Evolutionary conservation across 2,888 invertebrate species (phyloP), one percentile per base, ranked within the genome.

Genomic region (Siphlonurus alternatus): DNA sequence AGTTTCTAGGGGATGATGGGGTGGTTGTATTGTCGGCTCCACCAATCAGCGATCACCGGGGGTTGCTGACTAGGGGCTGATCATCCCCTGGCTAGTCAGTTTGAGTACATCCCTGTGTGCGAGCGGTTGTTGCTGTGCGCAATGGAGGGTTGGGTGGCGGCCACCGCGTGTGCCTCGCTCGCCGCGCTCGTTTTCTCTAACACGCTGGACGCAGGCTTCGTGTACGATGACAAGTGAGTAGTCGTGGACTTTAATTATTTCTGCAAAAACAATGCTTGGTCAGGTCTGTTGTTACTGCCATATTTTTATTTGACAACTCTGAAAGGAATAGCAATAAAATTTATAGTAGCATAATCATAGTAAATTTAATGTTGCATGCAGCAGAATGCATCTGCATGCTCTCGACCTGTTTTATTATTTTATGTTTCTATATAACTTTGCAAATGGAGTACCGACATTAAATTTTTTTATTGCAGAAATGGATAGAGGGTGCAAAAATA

Each of bases 221-320:
- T 79, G 65, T 80, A 79, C 71, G 80, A 80, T 72, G 80, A 80
- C 74, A 78, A 77, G 80, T 80, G 71, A 75, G 76, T 68, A 38
- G n/a, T n/a, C n/a, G n/a, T n/a, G 23, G 25, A 56, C 23, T 60
- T 25, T 18, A 61, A 5, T 25, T n/a, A 25, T n/a, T n/a, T n/a
- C n/a, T n/a, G n/a, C n/a, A n/a, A n/a, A n/a, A n/a, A n/a, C n/a
- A n/a, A n/a, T n/a, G n/a, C n/a, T n/a, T n/a, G n/a, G n/a, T n/a
- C n/a, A n/a, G n/a, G n/a, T n/a, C n/a, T n/a, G n/a, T n/a, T n/a
- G n/a, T n/a, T n/a, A n/a, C n/a, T n/a, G n/a, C n/a, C n/a, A n/a
- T n/a, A n/a, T n/a, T n/a, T n/a, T n/a, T n/a, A n/a, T n/a, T n/a
- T n/a, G n/a, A n/a, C n/a, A n/a, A n/a, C n/a, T n/a, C n/a, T n/a